These are phyloP conservation scores for Natator depressus DNA, from an alignment of 2,113 vertebrate genomes.

Conservation along the genomic window DNA sequence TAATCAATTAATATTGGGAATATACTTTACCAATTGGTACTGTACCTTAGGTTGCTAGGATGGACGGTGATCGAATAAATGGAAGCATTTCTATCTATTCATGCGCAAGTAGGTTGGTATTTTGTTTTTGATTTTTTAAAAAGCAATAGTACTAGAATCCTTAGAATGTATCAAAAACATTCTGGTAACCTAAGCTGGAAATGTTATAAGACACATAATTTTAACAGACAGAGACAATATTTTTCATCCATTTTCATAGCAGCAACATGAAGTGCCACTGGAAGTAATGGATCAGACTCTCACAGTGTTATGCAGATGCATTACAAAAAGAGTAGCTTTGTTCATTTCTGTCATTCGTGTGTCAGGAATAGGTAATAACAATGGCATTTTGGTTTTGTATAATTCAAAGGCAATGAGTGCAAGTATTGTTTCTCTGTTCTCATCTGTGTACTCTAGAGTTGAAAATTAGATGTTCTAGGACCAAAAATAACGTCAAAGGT, in stretches of 20 bases:
- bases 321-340: conserved; percentile 31
- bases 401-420: conserved; percentile 24
- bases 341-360: conserved; percentile 13
- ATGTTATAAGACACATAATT: conserved; percentile 5
- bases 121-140: neutral
- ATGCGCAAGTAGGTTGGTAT: neutral
- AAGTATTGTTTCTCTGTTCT: conserved; percentile 37
- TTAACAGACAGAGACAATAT: conserved; percentile 19
- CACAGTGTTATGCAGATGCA: conserved; percentile 4
- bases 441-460: conserved; percentile 41
- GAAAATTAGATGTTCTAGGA: conserved; percentile 75
- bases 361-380: conserved; percentile 56
- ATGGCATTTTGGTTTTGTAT: conserved; percentile 31
- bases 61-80: neutral
- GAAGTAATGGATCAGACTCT: conserved; percentile 29
- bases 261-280: conserved; percentile 20
- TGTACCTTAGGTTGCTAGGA: neutral
- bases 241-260: conserved; percentile 38
- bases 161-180: conserved; percentile 10
- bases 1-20: neutral
- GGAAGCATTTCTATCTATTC: neutral
- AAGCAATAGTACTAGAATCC: neutral
- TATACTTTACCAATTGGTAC: neutral
- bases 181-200: conserved; percentile 11
- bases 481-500: conserved; percentile 73